Base-by-base conservation (phyloP, 2,113 vertebrate species). In the Scolopax mira region DNA sequence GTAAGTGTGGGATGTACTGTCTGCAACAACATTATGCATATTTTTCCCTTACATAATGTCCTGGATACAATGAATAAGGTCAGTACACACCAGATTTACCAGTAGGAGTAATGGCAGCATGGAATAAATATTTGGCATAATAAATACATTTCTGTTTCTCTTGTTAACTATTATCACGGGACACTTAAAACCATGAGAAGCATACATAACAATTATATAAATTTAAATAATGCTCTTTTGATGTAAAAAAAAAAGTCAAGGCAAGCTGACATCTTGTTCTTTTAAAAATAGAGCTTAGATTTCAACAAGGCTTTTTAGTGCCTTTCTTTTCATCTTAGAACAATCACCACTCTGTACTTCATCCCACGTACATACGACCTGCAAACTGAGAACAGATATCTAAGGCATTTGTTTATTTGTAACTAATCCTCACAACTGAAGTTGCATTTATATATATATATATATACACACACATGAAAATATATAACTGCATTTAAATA, bases 41-140 rank as follows among this genome's bases (percentile, higher is more conserved):
- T 95, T 97, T 97, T 96, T 78, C 96, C 96, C 90, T 95, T 94
- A 93, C 87, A 94, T 73, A 96, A 89, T 96, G 92, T 71, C 88
- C 89, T 91, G 93, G 85, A 92, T 82, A 97, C 93, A 97, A 96
- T 96, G 96, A 98, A 96, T 85, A 91, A 91, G 78, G 60, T 95
- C 85, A 95, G 74, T 92, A 96, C 96, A 96, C 74, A 81, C 84
- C 86, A 91, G 94, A 90, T 92, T 95, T 92, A 90, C 87, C 90
- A 89, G 98, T 98, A 96, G 98, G 98, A 97, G 97, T 97, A 96
- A 93, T 89, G 79, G 93, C 90, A 96, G 95, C 93, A 96, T 84
- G 92, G 93, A 98, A 95, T 96, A 98, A 97, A 98, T 98, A 94
- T 91, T 97, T 98, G 97, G 96, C 96, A 94, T 94, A 90, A 95